Evolutionary conservation across 92 coral and sea anemone genomes (phyloP).

Genomic region (Parazoanthus atlanticus): DNA sequence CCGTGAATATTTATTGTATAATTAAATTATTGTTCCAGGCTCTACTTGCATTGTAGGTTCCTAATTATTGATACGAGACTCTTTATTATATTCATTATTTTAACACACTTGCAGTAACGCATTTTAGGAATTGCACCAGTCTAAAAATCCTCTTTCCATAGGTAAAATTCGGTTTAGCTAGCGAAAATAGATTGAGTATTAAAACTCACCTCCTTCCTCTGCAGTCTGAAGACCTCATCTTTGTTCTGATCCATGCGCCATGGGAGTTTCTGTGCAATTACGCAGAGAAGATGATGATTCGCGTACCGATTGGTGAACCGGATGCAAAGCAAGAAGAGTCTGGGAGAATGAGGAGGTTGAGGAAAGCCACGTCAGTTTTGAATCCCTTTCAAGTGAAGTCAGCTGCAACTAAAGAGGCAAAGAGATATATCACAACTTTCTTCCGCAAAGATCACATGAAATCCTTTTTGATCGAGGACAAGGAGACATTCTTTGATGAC

Average conservation of each 20-base stretch:
- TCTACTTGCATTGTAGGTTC: no score
- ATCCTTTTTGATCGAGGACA: conserved; percentile 46
- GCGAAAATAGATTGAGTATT: not conserved
- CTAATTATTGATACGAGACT: no score
- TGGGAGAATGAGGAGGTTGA: conserved; percentile 17
- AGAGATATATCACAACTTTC: conserved; percentile 72
- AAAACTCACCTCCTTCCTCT: not conserved
- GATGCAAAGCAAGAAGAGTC: conserved; percentile 57
- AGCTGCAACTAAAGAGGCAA: conserved; percentile 46
- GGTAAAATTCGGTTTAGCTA: no score
- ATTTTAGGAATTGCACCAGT: not conserved
- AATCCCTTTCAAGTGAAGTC: conserved; percentile 51
- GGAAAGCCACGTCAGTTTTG: conserved; percentile 54
- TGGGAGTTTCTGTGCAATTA: conserved; percentile 50
- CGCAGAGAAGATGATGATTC: conserved; percentile 68
- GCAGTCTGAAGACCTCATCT: conserved; percentile 46
- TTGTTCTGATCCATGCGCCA: conserved; percentile 65
- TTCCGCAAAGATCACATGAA: conserved; percentile 60
- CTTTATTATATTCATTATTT: no score
- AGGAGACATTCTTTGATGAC: conserved; percentile 64
- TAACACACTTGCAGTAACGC: no score
- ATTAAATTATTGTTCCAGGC: no score
- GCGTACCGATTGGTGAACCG: conserved; percentile 53
- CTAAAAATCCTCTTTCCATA: not conserved
- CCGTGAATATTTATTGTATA: no score